These are phyloP conservation scores for Penaeus chinensis DNA, from an alignment of 1,140 invertebrate genomes.

Conservation along the genomic window DNA sequence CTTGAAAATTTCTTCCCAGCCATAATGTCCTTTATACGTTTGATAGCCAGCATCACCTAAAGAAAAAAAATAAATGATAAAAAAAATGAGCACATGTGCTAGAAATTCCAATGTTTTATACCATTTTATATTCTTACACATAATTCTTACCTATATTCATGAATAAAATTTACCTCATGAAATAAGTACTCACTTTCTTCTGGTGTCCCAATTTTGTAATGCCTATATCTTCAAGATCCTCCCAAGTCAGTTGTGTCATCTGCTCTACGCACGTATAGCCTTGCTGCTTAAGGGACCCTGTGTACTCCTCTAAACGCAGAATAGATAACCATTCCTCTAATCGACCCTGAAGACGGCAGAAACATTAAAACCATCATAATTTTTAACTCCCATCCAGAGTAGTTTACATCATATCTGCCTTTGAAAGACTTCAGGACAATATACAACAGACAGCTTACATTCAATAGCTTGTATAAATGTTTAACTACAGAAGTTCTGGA, in stretches of 20 bases:
- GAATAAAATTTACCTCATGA: too few relatives aligned
- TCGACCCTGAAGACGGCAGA: conserved; percentile 75
- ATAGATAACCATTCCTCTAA: conserved; percentile 93
- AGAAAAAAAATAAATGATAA: not conserved
- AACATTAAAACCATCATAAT: not conserved
- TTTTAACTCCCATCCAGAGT: too few relatives aligned
- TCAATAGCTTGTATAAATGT: too few relatives aligned
- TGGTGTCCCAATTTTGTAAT: conserved; percentile 95
- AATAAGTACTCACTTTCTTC: conserved; percentile 78
- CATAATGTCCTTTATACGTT: conserved; percentile 93
- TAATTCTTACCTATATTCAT: too few relatives aligned
- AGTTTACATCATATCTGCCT: not conserved
- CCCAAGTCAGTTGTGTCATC: conserved; percentile 93
- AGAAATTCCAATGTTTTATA: not conserved
- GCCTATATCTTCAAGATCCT: conserved; percentile 98
- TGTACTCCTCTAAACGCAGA: conserved; percentile 91
- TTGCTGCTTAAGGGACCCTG: conserved; percentile 86
- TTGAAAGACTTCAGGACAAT: not conserved
- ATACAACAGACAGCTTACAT: not conserved
- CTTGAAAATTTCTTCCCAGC: conserved; percentile 80
- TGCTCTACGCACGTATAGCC: conserved; percentile 91
- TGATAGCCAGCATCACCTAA: conserved; percentile 90
- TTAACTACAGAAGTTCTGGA: too few relatives aligned
- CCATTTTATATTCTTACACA: not conserved
- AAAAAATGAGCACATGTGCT: not conserved